phyloP scores from a whole-genome alignment of 2,113 vertebrate species.

The Origma solitaria region DNA sequence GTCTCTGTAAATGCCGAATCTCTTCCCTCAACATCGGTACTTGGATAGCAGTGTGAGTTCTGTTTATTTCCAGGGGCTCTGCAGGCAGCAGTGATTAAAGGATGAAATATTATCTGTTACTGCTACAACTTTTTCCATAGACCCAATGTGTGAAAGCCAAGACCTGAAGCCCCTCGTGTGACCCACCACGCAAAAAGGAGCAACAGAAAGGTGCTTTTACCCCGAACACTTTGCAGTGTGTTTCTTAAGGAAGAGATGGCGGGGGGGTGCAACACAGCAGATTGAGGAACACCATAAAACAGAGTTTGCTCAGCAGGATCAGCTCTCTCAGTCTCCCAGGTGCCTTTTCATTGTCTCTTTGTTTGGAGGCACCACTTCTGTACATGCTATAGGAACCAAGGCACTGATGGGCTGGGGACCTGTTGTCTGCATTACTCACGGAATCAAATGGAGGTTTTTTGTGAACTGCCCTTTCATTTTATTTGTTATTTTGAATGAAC shows the following conservation, averaged over 20 bases:
- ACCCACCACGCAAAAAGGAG: background rate
- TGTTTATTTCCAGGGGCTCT: background rate
- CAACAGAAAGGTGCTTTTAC: background rate
- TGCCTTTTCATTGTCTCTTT: rapidly evolving
- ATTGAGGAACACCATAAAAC: background rate
- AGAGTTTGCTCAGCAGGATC: background rate
- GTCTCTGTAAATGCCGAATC: background rate
- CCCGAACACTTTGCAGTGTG: background rate
- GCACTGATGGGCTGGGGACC: background rate
- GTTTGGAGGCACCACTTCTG: background rate
- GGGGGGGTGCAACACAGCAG: rapidly evolving
- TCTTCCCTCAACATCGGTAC: background rate
- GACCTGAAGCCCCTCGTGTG: background rate
- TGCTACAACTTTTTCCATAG: background rate
- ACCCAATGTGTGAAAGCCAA: background rate
- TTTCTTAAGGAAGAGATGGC: background rate
- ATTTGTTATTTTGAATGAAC: background rate
- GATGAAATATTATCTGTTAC: background rate
- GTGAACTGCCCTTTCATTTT: background rate
- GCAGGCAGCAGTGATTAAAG: background rate
- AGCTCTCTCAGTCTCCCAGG: background rate
- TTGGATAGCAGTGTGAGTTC: background rate
- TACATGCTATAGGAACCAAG: background rate
- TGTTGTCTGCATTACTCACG: background rate
- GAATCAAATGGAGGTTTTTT: background rate